A percentile compares a stretch with the other conserved stretches of the same genome.
phyloP scores from a whole-genome alignment of 2,113 vertebrate genomes.

The Amphiprion percula region DNA sequence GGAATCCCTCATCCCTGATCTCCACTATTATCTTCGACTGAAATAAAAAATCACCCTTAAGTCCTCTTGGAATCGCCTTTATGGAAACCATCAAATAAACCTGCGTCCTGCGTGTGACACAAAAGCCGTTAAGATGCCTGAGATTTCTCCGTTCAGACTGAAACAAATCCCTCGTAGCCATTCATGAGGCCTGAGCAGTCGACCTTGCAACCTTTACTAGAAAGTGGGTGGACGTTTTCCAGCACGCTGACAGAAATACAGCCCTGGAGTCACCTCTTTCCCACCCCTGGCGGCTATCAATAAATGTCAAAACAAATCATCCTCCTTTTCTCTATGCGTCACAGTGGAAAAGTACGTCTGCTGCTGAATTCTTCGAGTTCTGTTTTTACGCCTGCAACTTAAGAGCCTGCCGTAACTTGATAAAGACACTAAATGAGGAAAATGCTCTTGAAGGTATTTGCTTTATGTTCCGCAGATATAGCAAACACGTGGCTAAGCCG shows the following conservation, averaged over 20 bases:
- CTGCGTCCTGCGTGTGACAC: not conserved
- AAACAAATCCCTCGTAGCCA: not conserved
- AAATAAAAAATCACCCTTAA: not conserved
- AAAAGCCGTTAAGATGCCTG: not conserved
- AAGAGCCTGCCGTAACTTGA: conserved; percentile 58
- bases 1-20: too few species aligned
- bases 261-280: conserved; percentile 36
- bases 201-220: conserved; percentile 47
- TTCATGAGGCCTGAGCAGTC: conserved; percentile 24
- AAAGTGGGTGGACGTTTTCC: conserved; percentile 46
- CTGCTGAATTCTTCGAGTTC: conserved; percentile 18
- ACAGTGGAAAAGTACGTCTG: conserved; percentile 26
- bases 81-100: not conserved
- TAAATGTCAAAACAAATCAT: conserved; percentile 61
- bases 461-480: not conserved
- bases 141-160: not conserved
- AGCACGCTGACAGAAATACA: conserved; percentile 61
- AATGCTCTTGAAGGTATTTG: conserved; percentile 43
- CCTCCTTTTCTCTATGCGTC: conserved; percentile 9
- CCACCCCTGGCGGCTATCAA: conserved; percentile 33
- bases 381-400: conserved; percentile 7
- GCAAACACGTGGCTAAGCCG: not conserved
- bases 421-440: conserved; percentile 39
- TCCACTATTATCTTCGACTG: too few species aligned
- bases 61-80: not conserved